These are phyloP conservation scores for Tetragonula carbonaria DNA, from an alignment of 2,888 invertebrate genomes.

Conservation along the genomic window DNA sequence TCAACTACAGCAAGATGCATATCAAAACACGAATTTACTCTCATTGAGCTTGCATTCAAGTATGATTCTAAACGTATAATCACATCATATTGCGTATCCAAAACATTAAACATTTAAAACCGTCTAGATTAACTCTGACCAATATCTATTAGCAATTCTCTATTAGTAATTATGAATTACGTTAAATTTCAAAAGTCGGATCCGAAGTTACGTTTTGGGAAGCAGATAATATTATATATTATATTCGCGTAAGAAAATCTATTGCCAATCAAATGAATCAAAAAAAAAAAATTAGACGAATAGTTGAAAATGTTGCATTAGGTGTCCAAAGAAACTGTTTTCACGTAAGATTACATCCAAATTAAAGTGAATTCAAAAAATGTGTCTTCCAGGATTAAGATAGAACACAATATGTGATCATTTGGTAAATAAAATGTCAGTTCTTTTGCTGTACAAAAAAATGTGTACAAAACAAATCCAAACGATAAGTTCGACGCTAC, in stretches of 20 bases:
- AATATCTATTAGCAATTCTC: constrained; percentile 31
- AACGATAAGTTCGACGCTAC: constrained; percentile 30
- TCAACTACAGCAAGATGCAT: constrained; percentile 56
- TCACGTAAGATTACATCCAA: not conserved
- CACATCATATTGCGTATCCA: constrained; percentile 9
- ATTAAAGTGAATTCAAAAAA: not conserved
- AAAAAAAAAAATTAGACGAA: not conserved
- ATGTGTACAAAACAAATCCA: constrained; percentile 33
- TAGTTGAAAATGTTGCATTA: not conserved
- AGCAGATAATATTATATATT: not conserved
- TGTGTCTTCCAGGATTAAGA: not conserved
- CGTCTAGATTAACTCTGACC: constrained; percentile 35
- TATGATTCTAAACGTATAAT: constrained; percentile 22
- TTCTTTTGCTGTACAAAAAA: constrained; percentile 6
- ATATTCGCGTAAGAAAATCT: not conserved
- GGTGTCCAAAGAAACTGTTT: not conserved
- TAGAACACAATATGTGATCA: constrained; percentile 26
- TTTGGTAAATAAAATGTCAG: constrained; percentile 12
- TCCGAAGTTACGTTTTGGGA: constrained; percentile 4
- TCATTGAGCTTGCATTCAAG: constrained; percentile 20
- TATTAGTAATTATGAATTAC: constrained; percentile 32
- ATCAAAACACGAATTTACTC: constrained; percentile 45
- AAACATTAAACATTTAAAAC: constrained; percentile 24
- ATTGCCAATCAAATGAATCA: not conserved
- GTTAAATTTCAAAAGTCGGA: not conserved